Percentiles rank a stretch among this genome's conserved stretches.
Evolutionary conservation across 2,113 vertebrate species (phyloP).

Genomic region (Delphinapterus leucas): DNA sequence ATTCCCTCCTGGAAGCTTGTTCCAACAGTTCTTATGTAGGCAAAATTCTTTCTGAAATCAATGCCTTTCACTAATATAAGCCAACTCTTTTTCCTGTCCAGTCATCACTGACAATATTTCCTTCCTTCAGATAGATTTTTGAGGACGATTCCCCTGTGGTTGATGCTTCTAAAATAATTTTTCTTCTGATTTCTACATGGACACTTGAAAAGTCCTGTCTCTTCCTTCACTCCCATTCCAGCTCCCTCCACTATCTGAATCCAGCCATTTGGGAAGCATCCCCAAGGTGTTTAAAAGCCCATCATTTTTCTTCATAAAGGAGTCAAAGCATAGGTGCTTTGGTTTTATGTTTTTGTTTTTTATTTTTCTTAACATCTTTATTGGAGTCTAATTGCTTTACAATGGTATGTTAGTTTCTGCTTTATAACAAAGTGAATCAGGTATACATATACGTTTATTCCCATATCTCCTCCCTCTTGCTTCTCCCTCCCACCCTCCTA

Average conservation of each 20-base stretch:
- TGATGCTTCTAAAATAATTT: background rate
- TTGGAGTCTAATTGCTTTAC: too few species aligned
- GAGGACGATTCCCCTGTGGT: background rate
- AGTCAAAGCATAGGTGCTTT: background rate
- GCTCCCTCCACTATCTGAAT: background rate
- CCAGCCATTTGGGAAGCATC: background rate
- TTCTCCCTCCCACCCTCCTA: too few species aligned
- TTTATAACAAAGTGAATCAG: too few species aligned
- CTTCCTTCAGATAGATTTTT: background rate
- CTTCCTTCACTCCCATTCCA: background rate
- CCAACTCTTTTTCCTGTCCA: background rate
- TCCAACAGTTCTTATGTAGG: background rate
- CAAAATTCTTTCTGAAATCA: slow-evolving; percentile 34
- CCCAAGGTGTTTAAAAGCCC: background rate
- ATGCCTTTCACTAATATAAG: slow-evolving; percentile 17
- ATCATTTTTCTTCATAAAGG: background rate
- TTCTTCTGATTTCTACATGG: background rate
- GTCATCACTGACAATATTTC: background rate
- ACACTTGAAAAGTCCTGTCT: background rate
- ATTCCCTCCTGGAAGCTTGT: slow-evolving; percentile 14
- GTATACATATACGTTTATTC: too few species aligned
- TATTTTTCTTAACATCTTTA: too few species aligned
- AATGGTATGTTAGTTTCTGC: too few species aligned
- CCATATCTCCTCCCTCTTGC: too few species aligned
- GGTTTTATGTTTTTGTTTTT: background rate